Evolutionary conservation across 2,113 vertebrate genomes (phyloP).

Genomic region (Echinops telfairi): DNA sequence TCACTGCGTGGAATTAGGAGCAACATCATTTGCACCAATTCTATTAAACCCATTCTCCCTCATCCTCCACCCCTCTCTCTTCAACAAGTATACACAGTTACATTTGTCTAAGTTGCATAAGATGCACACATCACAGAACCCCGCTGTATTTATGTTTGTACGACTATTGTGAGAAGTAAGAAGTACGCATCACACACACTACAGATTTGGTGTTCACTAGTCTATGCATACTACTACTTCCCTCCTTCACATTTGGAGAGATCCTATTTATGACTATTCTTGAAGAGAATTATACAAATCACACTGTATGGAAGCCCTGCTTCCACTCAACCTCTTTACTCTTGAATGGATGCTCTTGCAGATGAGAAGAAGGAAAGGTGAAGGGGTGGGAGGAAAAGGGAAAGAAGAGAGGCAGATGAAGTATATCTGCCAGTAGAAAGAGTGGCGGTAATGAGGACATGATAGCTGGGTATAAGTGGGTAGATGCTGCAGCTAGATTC

Average conservation of each 20-base stretch:
- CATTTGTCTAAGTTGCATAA: background rate
- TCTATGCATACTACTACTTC: background rate
- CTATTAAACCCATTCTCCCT: background rate
- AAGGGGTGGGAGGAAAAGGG: background rate
- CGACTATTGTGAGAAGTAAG: background rate
- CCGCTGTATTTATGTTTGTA: background rate
- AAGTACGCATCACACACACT: background rate
- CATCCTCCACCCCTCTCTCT: background rate
- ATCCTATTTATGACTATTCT: background rate
- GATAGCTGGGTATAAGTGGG: background rate
- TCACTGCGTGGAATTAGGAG: background rate
- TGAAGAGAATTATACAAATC: background rate
- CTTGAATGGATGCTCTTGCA: conserved; percentile 1
- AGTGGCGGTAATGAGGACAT: background rate
- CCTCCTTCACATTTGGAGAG: background rate
- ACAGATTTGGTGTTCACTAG: background rate
- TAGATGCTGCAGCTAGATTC: background rate
- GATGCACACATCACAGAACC: background rate
- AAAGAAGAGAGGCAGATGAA: background rate
- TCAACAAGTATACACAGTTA: background rate
- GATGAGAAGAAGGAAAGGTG: background rate
- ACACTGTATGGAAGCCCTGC: background rate
- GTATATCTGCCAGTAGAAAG: background rate
- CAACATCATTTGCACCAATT: background rate
- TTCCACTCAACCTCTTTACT: background rate